These are phyloP conservation scores for Nyctalus aviator DNA, from an alignment of 2,797 vertebrate genomes.

Conservation along the genomic window DNA sequence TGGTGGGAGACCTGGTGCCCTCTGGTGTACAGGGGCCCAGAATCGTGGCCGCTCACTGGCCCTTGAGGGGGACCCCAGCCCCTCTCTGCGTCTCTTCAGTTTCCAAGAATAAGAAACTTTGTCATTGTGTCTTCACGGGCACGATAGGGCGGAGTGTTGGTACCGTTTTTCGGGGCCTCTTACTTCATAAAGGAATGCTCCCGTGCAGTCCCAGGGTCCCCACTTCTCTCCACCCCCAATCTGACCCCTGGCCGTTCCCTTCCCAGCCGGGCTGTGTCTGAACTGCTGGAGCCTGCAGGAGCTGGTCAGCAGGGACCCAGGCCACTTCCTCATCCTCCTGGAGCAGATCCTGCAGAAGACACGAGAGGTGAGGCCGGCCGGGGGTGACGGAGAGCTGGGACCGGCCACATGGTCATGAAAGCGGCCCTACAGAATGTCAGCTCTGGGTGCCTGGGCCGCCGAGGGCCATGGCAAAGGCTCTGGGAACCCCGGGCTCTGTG, in stretches of 20 bases:
- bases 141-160: not conserved
- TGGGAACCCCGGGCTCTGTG: not conserved
- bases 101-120: not conserved
- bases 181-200: not conserved
- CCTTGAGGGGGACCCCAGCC: not conserved
- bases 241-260: slow-evolving; percentile 20
- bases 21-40: not conserved
- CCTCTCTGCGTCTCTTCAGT: not conserved
- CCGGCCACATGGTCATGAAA: fast-evolving
- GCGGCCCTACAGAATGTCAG: not conserved
- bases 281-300: slow-evolving; percentile 99
- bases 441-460: no score
- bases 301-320: slow-evolving; percentile 95
- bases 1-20: not conserved
- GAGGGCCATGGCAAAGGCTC: not conserved
- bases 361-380: slow-evolving; percentile 89
- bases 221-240: not conserved
- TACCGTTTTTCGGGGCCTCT: slow-evolving; percentile 1
- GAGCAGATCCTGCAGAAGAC: slow-evolving; percentile 95
- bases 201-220: not conserved
- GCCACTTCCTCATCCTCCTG: slow-evolving; percentile 96
- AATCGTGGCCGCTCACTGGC: not conserved
- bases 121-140: not conserved
- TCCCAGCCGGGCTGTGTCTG: slow-evolving; percentile 93
- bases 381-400: not conserved